Base-by-base conservation (phyloP, 2,113 vertebrate species). In the Indicator maculatus region DNA sequence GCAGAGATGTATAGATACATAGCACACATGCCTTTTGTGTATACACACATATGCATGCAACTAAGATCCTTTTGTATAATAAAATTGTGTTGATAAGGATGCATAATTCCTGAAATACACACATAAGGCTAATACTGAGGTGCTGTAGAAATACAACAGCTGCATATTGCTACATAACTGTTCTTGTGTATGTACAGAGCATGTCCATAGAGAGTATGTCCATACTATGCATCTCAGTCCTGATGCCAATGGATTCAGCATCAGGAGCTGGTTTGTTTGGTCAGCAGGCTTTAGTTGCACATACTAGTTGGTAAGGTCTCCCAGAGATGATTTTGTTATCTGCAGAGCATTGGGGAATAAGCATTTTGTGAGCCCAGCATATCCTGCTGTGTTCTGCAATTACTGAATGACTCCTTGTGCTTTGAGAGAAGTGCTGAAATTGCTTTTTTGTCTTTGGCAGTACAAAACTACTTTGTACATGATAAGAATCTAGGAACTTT, bases 321-420 rank as follows among this genome's bases (percentile, higher is more conserved):
- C 44, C 26, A 56, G 63, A 76, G 47, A 12, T 6, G 5, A 79
- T 65, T 64, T 14, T 53, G 8, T 38, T 26, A n/a, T n/a, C 14
- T 65, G 11, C 44, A 53, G 63, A 75, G 52, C 0, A 0, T 59
- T 65, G 30, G 9, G 41, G 14, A 63, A 23, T 1, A 27, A 28
- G 17, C 12, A 56, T 0, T 0, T 1, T 28, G 38, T 20, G 33
- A 38, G 21, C 85, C 24, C 24, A 47, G 41, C 61, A 63, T 24
- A 16, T 67, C 7, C 31, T 1, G 0, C 8, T 0, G 0, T n/a
- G 33, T 28, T n/a, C 44, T 83, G 55, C 31, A 23, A 60, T 47
- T 80, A 39, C 47, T 52, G 61, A 39, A 2, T 15, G n/a, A 15
- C 82, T 39, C 27, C 28, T 14, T 58, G 14, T 38, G 61, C 77